Percentiles rank a stretch among this genome's conserved stretches.
phyloP scores from a whole-genome alignment of 2,113 vertebrate genomes.

The Ceratotherium simum region DNA sequence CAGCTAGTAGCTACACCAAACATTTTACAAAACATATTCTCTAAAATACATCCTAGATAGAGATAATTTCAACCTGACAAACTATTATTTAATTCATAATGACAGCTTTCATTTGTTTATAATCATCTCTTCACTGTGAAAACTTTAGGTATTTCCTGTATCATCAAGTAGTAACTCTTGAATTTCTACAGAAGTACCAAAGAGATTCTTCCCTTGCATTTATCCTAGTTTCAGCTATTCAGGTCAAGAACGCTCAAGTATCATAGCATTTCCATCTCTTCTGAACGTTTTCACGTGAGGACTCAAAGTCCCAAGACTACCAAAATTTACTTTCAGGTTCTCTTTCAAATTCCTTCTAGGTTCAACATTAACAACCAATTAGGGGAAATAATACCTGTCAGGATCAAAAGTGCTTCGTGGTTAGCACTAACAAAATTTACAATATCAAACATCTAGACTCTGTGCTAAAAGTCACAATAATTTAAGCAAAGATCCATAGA shows the following conservation, averaged over 20 bases:
- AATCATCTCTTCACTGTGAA: constrained; percentile 26
- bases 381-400: background rate
- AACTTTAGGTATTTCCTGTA: background rate
- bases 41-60: background rate
- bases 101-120: constrained; percentile 27
- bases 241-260: background rate
- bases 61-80: background rate
- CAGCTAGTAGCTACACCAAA: background rate
- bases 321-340: constrained; percentile 4
- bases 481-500: background rate
- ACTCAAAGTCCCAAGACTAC: background rate
- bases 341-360: constrained; percentile 53
- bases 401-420: background rate
- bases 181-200: background rate
- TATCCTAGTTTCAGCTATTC: constrained; percentile 12
- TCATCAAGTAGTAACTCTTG: background rate
- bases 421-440: constrained; percentile 4
- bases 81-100: background rate
- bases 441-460: background rate
- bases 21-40: constrained; percentile 28
- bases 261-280: background rate
- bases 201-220: background rate
- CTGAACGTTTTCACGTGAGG: background rate
- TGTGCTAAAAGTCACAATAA: constrained; percentile 6
- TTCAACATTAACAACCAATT: constrained; percentile 10